Base-by-base conservation (phyloP, 2,888 invertebrate species). In the Cancer borealis region DNA sequence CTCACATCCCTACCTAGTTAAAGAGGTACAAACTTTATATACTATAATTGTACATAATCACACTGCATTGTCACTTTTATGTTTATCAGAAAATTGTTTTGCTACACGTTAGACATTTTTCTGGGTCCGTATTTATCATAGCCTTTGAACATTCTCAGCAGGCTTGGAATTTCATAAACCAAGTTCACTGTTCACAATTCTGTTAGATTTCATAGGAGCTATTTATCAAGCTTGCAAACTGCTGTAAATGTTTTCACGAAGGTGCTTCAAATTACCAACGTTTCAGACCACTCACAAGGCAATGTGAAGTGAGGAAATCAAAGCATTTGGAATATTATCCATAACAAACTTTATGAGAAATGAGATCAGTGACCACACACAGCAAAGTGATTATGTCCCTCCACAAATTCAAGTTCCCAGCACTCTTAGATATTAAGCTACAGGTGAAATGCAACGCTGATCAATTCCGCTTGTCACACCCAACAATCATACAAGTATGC, bases 1-100 rank as follows among this genome's bases (percentile, higher is more conserved):
- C 60, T 88, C 39, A n/a, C 88, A 46, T 39, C n/a, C 87, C 21
- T 88, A 89, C 92, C 92, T 79, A 26, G 79, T 79, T 79, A 47
- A 45, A 92, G 84, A 45, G 30, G n/a, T 46, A 47, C 45, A 45
- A 88, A 47, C 47, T 45, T 91, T 39, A 92, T 92, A 46, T 79
- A 84, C 39, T 66, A 45, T 91, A 39, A 66, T 8, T 66, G 73
- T 17, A 60, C 12, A 45, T 45, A 26, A 14, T 91, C 39, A 66
- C 12, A 91, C 60, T 47, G 47, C 46, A 88, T 45, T 88, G 12
- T 47, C 30, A 88, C 49, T 30, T 45, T 66, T n/a, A 5, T 6
- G 45, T 91, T 26, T 4, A 39, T 91, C 14, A 91, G 17, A 66
- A 91, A 39, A 30, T 39, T 66, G 14, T 66, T 60, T 21, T 45